Conservation (phyloP, 2,888 invertebrate genomes). For the Orchestes rusci region DNA sequence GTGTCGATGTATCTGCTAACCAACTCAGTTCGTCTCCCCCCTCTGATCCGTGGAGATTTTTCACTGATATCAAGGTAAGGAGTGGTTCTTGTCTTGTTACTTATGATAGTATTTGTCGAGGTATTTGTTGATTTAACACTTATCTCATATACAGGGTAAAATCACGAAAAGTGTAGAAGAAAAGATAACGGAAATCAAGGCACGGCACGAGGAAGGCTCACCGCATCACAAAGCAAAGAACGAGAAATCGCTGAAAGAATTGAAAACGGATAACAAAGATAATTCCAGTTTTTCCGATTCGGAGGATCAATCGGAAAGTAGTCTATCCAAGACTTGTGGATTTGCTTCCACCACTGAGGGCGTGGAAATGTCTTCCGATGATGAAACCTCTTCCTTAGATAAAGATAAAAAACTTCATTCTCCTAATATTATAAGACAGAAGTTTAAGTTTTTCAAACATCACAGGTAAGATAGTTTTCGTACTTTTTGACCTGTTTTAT, state of each 20-base stretch:
- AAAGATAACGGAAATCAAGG: constrained; percentile 61
- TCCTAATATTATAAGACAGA: constrained; percentile 28
- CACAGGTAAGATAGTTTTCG: constrained; percentile 13
- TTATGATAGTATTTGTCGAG: too few species aligned
- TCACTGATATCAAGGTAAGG: constrained; percentile 56
- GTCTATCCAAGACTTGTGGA: constrained; percentile 42
- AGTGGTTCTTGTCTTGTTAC: too few species aligned
- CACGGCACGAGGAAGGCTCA: constrained; percentile 37
- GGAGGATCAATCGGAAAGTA: constrained; percentile 47
- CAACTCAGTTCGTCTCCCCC: constrained; percentile 43
- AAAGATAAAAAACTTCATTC: constrained; percentile 32
- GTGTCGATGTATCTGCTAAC: constrained; percentile 47
- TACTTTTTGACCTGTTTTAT: too few species aligned
- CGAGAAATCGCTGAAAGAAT: constrained; percentile 21
- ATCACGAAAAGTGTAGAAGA: constrained; percentile 73
- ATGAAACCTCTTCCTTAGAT: constrained; percentile 39
- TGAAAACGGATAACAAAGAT: constrained; percentile 27
- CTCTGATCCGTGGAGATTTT: constrained; percentile 65
- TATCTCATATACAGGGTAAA: too few species aligned
- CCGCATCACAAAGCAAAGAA: constrained; percentile 37
- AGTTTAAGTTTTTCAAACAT: constrained; percentile 32
- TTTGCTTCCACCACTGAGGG: constrained; percentile 43
- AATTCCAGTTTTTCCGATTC: constrained; percentile 59
- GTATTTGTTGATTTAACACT: too few species aligned
- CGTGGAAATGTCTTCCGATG: constrained; percentile 46